These are phyloP conservation scores for Cistogaster globosa DNA, from an alignment of 2,888 invertebrate species.

Conservation along the genomic window DNA sequence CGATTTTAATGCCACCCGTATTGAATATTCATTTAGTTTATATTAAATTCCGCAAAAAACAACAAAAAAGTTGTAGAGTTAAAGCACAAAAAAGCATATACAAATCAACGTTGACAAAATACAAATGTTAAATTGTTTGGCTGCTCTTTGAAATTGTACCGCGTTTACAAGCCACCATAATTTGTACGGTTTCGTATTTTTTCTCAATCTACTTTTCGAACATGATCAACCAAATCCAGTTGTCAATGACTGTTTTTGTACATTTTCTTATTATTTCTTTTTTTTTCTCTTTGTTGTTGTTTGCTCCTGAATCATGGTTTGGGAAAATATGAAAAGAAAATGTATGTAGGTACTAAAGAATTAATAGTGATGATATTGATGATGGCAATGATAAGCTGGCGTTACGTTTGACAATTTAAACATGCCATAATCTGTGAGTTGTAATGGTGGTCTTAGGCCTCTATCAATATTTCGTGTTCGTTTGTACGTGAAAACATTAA, in stretches of 20 bases:
- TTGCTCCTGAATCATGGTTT: conserved; percentile 24
- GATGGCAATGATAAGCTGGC: conserved; percentile 63
- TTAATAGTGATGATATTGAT: conserved; percentile 23
- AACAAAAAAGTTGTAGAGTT: neutral
- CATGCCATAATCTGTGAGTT: conserved; percentile 59
- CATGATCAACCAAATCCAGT: conserved; percentile 46
- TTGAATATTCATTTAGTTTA: conserved; percentile 67
- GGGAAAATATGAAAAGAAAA: conserved; percentile 10
- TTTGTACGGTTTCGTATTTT: conserved; percentile 3
- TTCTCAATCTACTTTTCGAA: conserved; percentile 9
- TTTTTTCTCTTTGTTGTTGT: neutral
- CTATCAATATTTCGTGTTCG: conserved; percentile 50
- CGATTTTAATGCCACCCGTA: conserved; percentile 72
- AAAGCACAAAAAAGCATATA: conserved; percentile 42
- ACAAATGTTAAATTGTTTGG: conserved; percentile 74
- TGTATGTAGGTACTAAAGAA: conserved; percentile 21
- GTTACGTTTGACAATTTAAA: conserved; percentile 72
- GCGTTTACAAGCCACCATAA: conserved; percentile 50
- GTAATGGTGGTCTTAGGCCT: conserved; percentile 37
- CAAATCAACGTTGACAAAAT: conserved; percentile 69
- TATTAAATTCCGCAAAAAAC: conserved; percentile 4
- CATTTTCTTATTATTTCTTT: conserved; percentile 18
- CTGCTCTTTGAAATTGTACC: conserved; percentile 43
- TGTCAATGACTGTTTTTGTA: conserved; percentile 43
- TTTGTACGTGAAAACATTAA: conserved; percentile 66